Evolutionary conservation across 1,140 invertebrate species (phyloP), one percentile per base, ranked within the genome.

Genomic region (Leptinotarsa defecta): DNA sequence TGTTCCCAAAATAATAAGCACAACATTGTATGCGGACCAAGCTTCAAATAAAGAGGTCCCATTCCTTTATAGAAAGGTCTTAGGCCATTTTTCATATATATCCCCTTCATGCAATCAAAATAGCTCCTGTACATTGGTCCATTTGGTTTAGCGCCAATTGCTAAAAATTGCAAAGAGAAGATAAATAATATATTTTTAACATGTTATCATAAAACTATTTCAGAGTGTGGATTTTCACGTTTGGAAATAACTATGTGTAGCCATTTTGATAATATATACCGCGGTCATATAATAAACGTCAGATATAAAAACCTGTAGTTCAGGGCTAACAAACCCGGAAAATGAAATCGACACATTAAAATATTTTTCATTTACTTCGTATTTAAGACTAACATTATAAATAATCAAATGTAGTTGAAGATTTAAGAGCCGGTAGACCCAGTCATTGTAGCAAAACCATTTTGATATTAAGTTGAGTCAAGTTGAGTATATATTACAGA

Each of bases 41-140:
- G 89, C 72, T 95, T 88, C 57, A 96, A 86, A 86, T 96, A 96
- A 48, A 92, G 94, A 3, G 95, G 94, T 24, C 92, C 91, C 52
- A 94, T 91, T 13, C 95, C 95, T 88, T 97, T 97, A 84, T 96
- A 97, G 80, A 97, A 91, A 3, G 94, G 94, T 64, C 87, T 85
- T 1, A 94, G 78, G 1, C 95, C 95, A 88, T 97, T 95, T 0
- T 89, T 89, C 75, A 87, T 87, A 13, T 91, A 87, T 78, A 95
- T 94, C 85, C 96, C 97, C 0, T 88, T 76, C 20, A 93, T 88
- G 81, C 94, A 96, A 83, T 97, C 94, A 1, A 90, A 70, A 79
- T 95, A 90, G 8, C 92, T 92, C 0, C 84, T 88, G 83, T 97
- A 97, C 6, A 93, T 83, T 1, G 91, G 81, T 19, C 95, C 95